These are phyloP conservation scores for Sialis fuliginosa DNA, from an alignment of 2,888 invertebrate species.

Conservation along the genomic window DNA sequence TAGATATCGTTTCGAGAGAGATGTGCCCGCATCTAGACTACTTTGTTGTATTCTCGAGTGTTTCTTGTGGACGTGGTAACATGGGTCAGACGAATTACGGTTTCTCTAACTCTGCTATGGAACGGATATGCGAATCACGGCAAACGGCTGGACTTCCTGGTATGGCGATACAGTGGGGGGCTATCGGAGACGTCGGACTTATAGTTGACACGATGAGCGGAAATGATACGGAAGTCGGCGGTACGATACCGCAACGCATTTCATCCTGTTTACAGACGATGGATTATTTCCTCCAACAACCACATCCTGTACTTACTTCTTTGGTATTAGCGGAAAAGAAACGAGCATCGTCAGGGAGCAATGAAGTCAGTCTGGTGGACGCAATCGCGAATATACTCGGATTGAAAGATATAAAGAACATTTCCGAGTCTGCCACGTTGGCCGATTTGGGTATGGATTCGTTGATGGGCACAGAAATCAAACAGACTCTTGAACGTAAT, in stretches of 20 bases:
- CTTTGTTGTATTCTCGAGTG: conserved; percentile 93
- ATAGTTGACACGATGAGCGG: conserved; percentile 76
- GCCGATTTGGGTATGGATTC: conserved; percentile 97
- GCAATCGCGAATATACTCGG: conserved; percentile 80
- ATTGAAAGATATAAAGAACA: conserved; percentile 67
- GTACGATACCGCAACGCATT: conserved; percentile 91
- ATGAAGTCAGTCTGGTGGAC: conserved; percentile 47
- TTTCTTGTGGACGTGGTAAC: conserved; percentile 93
- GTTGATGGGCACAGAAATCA: conserved; percentile 97
- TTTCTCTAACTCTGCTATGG: conserved; percentile 94
- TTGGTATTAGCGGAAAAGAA: conserved; percentile 81
- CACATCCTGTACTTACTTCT: conserved; percentile 62
- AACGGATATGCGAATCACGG: conserved; percentile 77
- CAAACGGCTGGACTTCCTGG: conserved; percentile 72
- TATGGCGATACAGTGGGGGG: conserved; percentile 93
- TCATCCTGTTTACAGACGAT: conserved; percentile 79
- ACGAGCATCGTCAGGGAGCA: conserved; percentile 34
- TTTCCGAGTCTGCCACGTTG: conserved; percentile 58
- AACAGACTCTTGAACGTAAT: conserved; percentile 83
- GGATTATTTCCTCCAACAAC: conserved; percentile 79
- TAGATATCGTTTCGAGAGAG: conserved; percentile 65
- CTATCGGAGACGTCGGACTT: conserved; percentile 93
- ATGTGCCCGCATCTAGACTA: conserved; percentile 69
- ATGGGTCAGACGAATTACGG: conserved; percentile 95
- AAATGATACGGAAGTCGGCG: conserved; percentile 84